Evolutionary conservation across 2,797 vertebrate genomes (phyloP).

Genomic region (Gymnopithys bicolor): DNA sequence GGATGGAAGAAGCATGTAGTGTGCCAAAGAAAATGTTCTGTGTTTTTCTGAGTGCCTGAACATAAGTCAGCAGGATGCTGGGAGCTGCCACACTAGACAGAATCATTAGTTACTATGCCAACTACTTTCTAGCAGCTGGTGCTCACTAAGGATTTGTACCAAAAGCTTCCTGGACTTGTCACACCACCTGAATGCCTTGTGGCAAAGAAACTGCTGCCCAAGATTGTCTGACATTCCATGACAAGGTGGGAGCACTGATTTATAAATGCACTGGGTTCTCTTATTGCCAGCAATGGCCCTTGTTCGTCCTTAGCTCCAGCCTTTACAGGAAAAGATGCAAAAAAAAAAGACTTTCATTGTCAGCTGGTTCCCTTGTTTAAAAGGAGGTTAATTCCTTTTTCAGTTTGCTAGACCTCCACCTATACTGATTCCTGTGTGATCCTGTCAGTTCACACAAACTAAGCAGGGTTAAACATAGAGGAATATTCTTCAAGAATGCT

Average conservation of each 20-base stretch:
- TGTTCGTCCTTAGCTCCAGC: not conserved
- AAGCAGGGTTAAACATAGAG: not conserved
- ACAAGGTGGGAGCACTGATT: not conserved
- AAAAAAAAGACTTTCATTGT: not conserved
- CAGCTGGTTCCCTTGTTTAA: not conserved
- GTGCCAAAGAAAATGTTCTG: slow-evolving; percentile 63
- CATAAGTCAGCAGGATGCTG: slow-evolving; percentile 51
- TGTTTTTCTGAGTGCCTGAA: slow-evolving; percentile 48
- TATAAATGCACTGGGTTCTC: not conserved
- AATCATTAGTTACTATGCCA: slow-evolving; percentile 31
- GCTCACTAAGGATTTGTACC: not conserved
- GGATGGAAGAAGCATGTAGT: slow-evolving; percentile 6
- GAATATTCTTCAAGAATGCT: not conserved
- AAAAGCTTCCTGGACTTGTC: slow-evolving; percentile 10
- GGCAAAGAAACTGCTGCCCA: not conserved
- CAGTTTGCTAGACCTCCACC: not conserved
- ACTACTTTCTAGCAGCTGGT: slow-evolving; percentile 39
- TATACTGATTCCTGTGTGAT: not conserved
- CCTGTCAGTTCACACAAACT: not conserved
- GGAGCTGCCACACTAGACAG: slow-evolving; percentile 13
- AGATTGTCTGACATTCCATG: not conserved
- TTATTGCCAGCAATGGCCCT: not conserved
- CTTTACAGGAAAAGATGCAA: not conserved
- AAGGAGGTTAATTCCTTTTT: not conserved
- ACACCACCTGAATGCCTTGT: not conserved